Evolutionary conservation across 2,888 invertebrate genomes (phyloP).

Genomic region (Tipula unca): DNA sequence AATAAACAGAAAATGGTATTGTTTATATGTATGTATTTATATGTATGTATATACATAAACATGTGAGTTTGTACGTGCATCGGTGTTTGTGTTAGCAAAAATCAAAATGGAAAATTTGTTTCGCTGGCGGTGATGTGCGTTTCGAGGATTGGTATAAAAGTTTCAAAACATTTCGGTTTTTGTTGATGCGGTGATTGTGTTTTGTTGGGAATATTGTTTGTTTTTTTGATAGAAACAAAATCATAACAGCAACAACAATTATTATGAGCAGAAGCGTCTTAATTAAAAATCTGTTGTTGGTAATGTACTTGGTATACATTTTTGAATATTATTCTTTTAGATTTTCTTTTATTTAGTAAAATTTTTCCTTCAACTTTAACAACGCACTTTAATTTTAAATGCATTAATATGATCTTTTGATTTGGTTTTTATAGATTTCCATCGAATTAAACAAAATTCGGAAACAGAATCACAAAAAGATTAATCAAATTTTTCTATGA

Average conservation of each 20-base stretch:
- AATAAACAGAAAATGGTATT: background rate
- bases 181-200: background rate
- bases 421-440: too few relatives aligned
- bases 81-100: background rate
- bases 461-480: too few relatives aligned
- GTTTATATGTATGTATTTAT: too few relatives aligned
- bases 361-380: too few relatives aligned
- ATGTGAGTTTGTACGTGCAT: background rate
- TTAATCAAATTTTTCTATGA: too few relatives aligned
- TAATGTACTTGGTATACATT: too few relatives aligned
- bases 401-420: too few relatives aligned
- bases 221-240: background rate
- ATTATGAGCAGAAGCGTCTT: background rate
- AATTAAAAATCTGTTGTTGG: too few relatives aligned
- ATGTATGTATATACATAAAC: background rate
- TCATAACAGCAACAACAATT: background rate
- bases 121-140: background rate
- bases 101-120: background rate
- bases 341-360: too few relatives aligned
- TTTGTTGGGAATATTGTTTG: background rate
- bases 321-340: too few relatives aligned
- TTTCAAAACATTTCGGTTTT: background rate
- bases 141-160: background rate
- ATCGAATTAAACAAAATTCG: too few relatives aligned
- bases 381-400: too few relatives aligned